Conservation (phyloP, 2,797 vertebrate species). For the Odontamblyopus rebecca region DNA sequence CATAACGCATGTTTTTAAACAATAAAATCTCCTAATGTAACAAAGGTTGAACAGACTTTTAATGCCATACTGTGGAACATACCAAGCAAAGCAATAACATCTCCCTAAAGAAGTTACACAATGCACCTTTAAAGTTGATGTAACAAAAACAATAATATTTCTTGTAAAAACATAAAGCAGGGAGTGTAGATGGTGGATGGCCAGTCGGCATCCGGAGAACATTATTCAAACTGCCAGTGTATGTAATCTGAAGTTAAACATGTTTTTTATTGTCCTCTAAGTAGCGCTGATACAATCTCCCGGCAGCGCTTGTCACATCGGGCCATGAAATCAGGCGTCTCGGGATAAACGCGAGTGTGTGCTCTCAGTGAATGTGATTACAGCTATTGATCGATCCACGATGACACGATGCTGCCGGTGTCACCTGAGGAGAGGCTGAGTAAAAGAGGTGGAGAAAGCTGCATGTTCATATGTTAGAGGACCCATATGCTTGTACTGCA, state of each 20-base stretch:
- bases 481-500: slow-evolving; percentile 38
- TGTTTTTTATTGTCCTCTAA: slow-evolving; percentile 26
- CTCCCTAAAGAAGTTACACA: no score
- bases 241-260: slow-evolving; percentile 32
- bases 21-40: no score
- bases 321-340: slow-evolving; percentile 33
- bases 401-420: slow-evolving; percentile 57
- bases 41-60: no score
- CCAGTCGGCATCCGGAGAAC: slow-evolving; percentile 11
- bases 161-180: neutral
- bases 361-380: slow-evolving; percentile 68
- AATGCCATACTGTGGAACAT: no score
- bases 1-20: no score
- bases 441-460: slow-evolving; percentile 38
- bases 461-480: slow-evolving; percentile 40
- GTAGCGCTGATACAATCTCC: slow-evolving; percentile 26
- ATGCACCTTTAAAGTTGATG: no score
- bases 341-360: slow-evolving; percentile 26
- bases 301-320: slow-evolving; percentile 29
- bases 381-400: slow-evolving; percentile 63
- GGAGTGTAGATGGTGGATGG: neutral
- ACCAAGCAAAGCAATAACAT: no score
- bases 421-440: slow-evolving; percentile 58
- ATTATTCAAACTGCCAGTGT: slow-evolving; percentile 8
- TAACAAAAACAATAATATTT: neutral